Evolutionary conservation across 2,888 invertebrate genomes (phyloP), one percentile per base, ranked within the genome.

Genomic region (Ecliptopera silaceata): DNA sequence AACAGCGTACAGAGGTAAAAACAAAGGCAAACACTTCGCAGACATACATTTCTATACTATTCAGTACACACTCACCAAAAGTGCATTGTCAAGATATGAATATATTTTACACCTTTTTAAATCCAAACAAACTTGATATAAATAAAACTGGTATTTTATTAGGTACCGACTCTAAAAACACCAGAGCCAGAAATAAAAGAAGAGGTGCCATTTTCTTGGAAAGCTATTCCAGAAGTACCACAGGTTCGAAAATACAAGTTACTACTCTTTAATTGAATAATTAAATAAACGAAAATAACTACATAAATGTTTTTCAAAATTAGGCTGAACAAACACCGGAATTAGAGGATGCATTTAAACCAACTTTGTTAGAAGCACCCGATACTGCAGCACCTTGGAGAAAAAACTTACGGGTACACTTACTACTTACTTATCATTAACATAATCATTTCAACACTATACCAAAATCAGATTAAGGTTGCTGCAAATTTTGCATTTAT

Each of bases 241-340:
- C 89, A 90, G 90, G 90, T 90, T 89, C 55, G 69, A 10, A 67
- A 49, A 53, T 26, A 34, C 26, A 34, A 15, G 13, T 32, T 31
- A 49, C 42, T 29, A 29, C 26, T 8, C 26, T 26, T 1, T 38
- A 50, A 3, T 36, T 4, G 12, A 51, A 41, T 20, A 5, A n/a
- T 29, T 1, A 32, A 39, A 39, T 56, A 45, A 12, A 47, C 29
- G 50, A 58, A 49, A 39, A 51, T 50, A 46, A 29, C 22, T 47
- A n/a, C 13, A 12, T 13, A 26, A 13, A 36, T 31, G 45, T 56
- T 64, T 73, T 70, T 52, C 56, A 63, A 58, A 62, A 78, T 74
- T 76, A 90, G 89, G 88, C 86, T 49, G 89, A 90, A 82, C 89
- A 88, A 79, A 80, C 80, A 60, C 86, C 90, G 64, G 90, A 88